Conservation (phyloP, 2,797 vertebrate genomes). For the Crax fasciolata region DNA sequence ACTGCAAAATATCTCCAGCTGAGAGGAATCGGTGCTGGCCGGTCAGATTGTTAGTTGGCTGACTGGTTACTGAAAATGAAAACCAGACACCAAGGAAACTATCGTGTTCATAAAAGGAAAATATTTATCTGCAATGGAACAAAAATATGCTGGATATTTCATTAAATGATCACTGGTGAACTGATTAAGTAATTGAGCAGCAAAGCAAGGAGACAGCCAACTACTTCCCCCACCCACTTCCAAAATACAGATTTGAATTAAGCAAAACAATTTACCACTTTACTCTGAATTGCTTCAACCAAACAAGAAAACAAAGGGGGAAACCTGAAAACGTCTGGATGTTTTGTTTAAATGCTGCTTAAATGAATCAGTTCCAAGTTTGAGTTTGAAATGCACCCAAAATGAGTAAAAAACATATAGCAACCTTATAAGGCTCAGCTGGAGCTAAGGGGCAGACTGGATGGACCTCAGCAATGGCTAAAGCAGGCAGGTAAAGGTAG, state of each 20-base stretch:
- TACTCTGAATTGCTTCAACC: background rate
- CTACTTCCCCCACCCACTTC: background rate
- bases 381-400: background rate
- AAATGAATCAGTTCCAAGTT: background rate
- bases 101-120: constrained; percentile 49
- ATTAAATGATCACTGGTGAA: background rate
- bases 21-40: constrained; percentile 1
- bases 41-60: background rate
- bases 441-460: background rate
- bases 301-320: background rate
- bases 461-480: background rate
- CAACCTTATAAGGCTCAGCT: background rate
- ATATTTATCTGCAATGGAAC: constrained; percentile 1
- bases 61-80: constrained; percentile 42
- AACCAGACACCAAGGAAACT: constrained; percentile 42
- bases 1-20: constrained; percentile 38
- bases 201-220: background rate
- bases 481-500: background rate
- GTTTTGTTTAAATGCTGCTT: constrained; percentile 2
- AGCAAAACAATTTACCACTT: constrained; percentile 15
- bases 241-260: background rate
- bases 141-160: background rate
- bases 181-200: background rate
- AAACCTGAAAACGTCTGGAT: background rate
- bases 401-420: background rate